Percentiles rank a stretch among this genome's conserved stretches.
phyloP scores from a whole-genome alignment of 2,888 invertebrate species.

The Eueremaeus valkanovi region DNA sequence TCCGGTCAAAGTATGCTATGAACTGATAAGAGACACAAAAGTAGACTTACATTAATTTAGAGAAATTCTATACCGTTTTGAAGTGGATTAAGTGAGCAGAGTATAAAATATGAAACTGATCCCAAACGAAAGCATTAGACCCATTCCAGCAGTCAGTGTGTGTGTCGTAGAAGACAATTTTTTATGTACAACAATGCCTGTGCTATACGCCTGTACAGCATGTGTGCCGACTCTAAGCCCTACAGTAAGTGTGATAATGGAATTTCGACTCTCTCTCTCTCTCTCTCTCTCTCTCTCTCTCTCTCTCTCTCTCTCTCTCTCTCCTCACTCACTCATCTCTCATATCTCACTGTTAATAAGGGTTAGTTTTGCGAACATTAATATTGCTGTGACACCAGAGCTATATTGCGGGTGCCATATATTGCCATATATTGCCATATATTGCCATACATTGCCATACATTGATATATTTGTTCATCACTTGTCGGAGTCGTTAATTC shows the following conservation, averaged over 20 bases:
- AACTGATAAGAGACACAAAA: slow-evolving; percentile 34
- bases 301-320: too few species aligned
- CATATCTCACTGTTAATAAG: slow-evolving; percentile 21
- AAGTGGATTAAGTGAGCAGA: slow-evolving; percentile 22
- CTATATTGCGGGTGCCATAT: not conserved
- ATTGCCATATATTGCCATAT: slow-evolving; percentile 13
- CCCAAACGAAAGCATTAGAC: slow-evolving; percentile 4
- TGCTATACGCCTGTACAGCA: not conserved
- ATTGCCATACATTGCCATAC: not conserved
- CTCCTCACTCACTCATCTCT: too few species aligned
- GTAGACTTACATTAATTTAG: slow-evolving; percentile 34
- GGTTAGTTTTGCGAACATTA: slow-evolving; percentile 20
- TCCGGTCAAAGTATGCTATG: slow-evolving; percentile 33
- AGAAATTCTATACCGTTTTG: slow-evolving; percentile 21
- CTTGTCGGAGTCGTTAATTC: slow-evolving; percentile 32
- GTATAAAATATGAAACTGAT: slow-evolving; percentile 31
- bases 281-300: not conserved
- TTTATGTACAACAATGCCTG: slow-evolving; percentile 21
- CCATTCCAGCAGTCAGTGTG: not conserved
- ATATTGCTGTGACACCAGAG: slow-evolving; percentile 25
- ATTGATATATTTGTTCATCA: slow-evolving; percentile 33
- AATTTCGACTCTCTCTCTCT: slow-evolving; percentile 29
- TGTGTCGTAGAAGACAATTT: slow-evolving; percentile 32
- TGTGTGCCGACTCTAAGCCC: slow-evolving; percentile 3
- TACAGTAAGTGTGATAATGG: slow-evolving; percentile 24